Base-by-base conservation (phyloP, 2,888 invertebrate species). In the Sialis fuliginosa region DNA sequence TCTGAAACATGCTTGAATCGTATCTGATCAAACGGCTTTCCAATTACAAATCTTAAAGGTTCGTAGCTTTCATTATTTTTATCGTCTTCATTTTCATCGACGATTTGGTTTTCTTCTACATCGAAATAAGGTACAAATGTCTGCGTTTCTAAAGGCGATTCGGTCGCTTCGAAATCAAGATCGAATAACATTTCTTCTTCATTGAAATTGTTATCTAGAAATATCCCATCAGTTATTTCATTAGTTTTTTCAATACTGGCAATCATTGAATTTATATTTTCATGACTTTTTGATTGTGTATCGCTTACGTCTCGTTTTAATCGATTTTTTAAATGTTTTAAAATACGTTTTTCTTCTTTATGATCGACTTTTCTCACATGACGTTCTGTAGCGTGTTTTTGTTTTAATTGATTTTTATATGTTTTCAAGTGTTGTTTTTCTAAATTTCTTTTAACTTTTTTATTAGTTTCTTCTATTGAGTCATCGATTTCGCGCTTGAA, bases 1-100 rank as follows among this genome's bases (percentile, higher is more conserved):
- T 39, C 48, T 43, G 33, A 49, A 47, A 47, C 45, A 41, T 34
- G 49, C 45, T 50, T 50, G 45, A 33, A 49, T 46, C 42, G 48
- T 46, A 7, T 42, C 6, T 8, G 48, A 43, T 50, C 50, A 31
- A 43, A 37, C 35, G 49, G 49, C 31, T 12, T 39, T 22, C 49
- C 49, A 31, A 49, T 47, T 22, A 35, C 37, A 35, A 40, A 47
- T 13, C 12, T 47, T 9, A 47, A 35, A 30, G 39, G 47, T 22
- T 33, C 47, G n/a, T 47, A 34, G 7, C 33, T 31, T 33, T 44
- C 44, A 32, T 12, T 12, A 4, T n/a, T 9, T 8, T 22, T 34
- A 31, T 30, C 8, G 1, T 44, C 22, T 22, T 32, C 45, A 32
- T 39, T 32, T 32, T 45, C 45, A 10, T 22, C 39, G 31, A 35